Evolutionary conservation across 2,888 invertebrate species (phyloP), one percentile per base, ranked within the genome.

Genomic region (Poecilobothrus nobilitatus): DNA sequence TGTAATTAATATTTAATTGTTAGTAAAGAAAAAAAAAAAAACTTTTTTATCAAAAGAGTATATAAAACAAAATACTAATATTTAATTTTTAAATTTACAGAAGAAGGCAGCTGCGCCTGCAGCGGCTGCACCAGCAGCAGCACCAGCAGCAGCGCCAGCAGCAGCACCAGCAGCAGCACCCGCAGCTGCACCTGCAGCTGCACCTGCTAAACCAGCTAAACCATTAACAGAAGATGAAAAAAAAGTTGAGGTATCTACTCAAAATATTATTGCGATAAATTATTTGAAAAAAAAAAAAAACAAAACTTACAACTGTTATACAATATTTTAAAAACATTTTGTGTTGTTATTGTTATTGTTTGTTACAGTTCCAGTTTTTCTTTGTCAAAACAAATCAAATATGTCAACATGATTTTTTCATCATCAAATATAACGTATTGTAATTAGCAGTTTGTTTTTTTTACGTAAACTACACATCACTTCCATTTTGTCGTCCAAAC

Each of bases 31-130:
- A 27, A 27, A 27, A 27, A 27, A 2, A 27, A 27, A 27, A 27
- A 27, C 5, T 27, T 27, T 27, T 27, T n/a, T n/a, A n/a, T n/a
- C n/a, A n/a, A n/a, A n/a, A n/a, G n/a, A n/a, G n/a, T n/a, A n/a
- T n/a, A 27, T 27, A 27, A 27, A 27, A 27, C 27, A 27, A 27
- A 27, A 27, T 53, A 18, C 53, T 53, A 68, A 10, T 7, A 34
- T 65, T 27, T 22, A 64, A 61, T 27, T 61, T 66, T 88, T 27
- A 3, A n/a, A 66, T 33, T 71, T 79, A 33, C 74, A 80, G 79
- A 80, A 80, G 75, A 80, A 79, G 73, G 77, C 77, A 41, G 75
- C 74, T 22, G 74, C 73, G 21, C 73, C 75, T 53, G 74, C 75
- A 2, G 73, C 76, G 3, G 68, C 74, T 0, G 71, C 74, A 1